These are phyloP conservation scores for Netelia inedita DNA, from an alignment of 2,888 invertebrate genomes.

Conservation along the genomic window DNA sequence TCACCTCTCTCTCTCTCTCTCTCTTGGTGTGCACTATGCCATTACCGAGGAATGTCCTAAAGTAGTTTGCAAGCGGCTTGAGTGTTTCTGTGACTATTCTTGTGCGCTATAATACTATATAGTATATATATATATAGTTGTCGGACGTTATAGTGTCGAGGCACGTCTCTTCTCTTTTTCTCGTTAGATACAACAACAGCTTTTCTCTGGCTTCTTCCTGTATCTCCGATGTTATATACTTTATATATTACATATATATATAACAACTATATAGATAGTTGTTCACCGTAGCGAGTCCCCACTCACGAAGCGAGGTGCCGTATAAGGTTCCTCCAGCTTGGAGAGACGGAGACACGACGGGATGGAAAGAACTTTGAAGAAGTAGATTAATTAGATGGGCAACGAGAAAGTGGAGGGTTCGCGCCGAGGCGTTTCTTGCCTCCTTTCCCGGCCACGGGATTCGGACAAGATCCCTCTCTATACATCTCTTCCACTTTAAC, in stretches of 20 bases:
- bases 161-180: slow-evolving; percentile 12
- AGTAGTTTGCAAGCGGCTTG: slow-evolving; percentile 78
- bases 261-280: no score
- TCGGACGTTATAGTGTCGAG: slow-evolving; percentile 32
- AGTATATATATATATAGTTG: slow-evolving; percentile 11
- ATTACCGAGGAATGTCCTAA: slow-evolving; percentile 71
- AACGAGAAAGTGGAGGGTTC: slow-evolving; percentile 69
- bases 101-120: slow-evolving; percentile 17
- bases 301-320: slow-evolving; percentile 14
- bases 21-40: slow-evolving; percentile 46
- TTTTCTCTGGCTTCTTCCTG: slow-evolving; percentile 1
- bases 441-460: not conserved
- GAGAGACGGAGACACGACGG: slow-evolving; percentile 59
- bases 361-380: slow-evolving; percentile 67
- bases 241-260: slow-evolving; percentile 11
- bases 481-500: not conserved
- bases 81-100: slow-evolving; percentile 61
- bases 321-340: slow-evolving; percentile 34
- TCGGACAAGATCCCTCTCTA: slow-evolving; percentile 19
- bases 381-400: slow-evolving; percentile 77
- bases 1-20: slow-evolving; percentile 47
- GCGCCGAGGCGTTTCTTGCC: slow-evolving; percentile 4
- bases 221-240: not conserved
- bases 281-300: no score
- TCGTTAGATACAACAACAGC: slow-evolving; percentile 47